phyloP scores from a whole-genome alignment of 2,113 vertebrate genomes.

The Urocolius indicus region DNA sequence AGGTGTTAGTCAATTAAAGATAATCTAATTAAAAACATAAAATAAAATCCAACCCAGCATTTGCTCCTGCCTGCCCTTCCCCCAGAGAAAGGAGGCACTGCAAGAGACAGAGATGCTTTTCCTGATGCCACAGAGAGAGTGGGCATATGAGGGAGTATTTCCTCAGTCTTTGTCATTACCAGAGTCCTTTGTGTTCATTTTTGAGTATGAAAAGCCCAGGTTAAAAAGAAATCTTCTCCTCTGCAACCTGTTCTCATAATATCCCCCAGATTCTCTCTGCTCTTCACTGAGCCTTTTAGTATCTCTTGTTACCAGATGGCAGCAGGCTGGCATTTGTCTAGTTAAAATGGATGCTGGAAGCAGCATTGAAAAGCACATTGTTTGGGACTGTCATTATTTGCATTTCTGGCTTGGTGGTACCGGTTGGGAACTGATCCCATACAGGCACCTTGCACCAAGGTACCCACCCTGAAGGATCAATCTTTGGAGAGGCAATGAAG shows the following conservation, averaged over 20 bases:
- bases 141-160: not conserved
- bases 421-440: not conserved
- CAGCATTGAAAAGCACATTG: not conserved
- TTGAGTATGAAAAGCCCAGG: not conserved
- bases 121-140: not conserved
- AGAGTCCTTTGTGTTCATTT: not conserved
- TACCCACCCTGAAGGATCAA: not conserved
- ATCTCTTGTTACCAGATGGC: conserved; percentile 44
- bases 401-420: conserved; percentile 21
- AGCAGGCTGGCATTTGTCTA: conserved; percentile 59
- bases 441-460: not conserved
- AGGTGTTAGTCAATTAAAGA: conserved; percentile 70
- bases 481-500: not conserved
- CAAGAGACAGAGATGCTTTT: not conserved
- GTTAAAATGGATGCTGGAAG: conserved; percentile 50
- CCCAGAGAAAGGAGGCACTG: not conserved
- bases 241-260: not conserved
- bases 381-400: conserved; percentile 32
- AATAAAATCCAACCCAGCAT: conserved; percentile 48
- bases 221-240: conserved; percentile 15
- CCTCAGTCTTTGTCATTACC: not conserved
- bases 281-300: conserved; percentile 13
- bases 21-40: conserved; percentile 68
- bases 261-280: not conserved
- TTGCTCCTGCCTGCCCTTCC: conserved; percentile 12